Evolutionary conservation across 2,797 vertebrate genomes (phyloP).

Genomic region (Mycteria americana): DNA sequence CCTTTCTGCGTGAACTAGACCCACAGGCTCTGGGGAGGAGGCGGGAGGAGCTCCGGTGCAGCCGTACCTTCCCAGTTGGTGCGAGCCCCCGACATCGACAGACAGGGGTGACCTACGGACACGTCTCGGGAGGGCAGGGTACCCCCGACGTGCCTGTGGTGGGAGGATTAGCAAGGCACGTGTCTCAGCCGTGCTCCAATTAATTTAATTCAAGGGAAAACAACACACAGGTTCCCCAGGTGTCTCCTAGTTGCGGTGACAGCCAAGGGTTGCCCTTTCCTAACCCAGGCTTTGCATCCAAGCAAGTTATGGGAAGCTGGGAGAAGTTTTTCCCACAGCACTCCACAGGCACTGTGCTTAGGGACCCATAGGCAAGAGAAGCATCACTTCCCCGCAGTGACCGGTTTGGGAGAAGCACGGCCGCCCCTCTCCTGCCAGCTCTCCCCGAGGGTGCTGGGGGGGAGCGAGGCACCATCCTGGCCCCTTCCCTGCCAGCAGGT

Average conservation of each 20-base stretch:
- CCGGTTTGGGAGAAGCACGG: fast-evolving
- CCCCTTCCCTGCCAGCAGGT: not conserved
- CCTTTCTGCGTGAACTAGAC: not conserved
- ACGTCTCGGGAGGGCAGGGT: not conserved
- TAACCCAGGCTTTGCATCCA: not conserved
- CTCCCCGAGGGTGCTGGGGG: fast-evolving
- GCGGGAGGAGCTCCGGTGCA: not conserved
- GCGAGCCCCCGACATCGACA: not conserved
- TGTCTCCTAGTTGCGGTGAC: not conserved
- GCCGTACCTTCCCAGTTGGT: not conserved
- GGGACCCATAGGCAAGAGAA: not conserved
- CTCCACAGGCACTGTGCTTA: not conserved
- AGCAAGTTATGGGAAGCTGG: not conserved
- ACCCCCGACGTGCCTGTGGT: not conserved
- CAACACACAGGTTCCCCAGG: no score
- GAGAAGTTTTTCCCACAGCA: not conserved
- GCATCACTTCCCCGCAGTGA: not conserved
- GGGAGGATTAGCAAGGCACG: not conserved
- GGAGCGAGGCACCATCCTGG: fast-evolving
- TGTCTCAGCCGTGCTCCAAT: not conserved
- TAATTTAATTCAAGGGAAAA: not conserved
- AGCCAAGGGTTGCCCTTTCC: not conserved
- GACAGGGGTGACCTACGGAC: fast-evolving
- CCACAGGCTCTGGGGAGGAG: fast-evolving
- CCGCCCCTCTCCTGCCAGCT: not conserved